Conservation (phyloP, 53 echinoderm and acorn worm genomes). For the Patiria pectinifera region DNA sequence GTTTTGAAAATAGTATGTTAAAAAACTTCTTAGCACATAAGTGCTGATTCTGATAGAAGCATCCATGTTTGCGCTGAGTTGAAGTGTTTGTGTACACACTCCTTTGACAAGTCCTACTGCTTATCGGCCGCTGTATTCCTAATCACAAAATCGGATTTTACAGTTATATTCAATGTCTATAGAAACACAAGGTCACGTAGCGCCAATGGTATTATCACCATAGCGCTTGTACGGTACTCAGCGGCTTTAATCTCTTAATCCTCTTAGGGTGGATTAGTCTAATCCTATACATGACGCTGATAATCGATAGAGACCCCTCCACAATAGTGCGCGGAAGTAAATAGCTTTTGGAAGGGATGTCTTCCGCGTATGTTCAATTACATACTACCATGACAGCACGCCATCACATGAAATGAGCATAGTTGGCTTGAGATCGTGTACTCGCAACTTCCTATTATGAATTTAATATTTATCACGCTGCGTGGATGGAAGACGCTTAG, state of each 20-base stretch:
- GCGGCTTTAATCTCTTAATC: conserved; percentile 10
- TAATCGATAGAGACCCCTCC: not conserved
- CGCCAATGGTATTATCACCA: not conserved
- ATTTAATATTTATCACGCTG: too few species aligned
- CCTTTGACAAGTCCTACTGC: not conserved
- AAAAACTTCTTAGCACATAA: not conserved
- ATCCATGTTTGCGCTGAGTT: not conserved
- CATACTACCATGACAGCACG: too few species aligned
- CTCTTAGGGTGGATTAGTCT: conserved; percentile 4
- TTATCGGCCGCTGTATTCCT: not conserved
- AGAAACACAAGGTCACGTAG: not conserved
- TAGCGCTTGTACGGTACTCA: not conserved
- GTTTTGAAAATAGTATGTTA: too few species aligned
- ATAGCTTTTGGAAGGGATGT: too few species aligned
- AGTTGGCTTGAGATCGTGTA: too few species aligned
- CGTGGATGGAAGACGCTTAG: too few species aligned
- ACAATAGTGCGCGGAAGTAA: too few species aligned
- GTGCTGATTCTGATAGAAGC: not conserved
- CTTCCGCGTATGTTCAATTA: too few species aligned
- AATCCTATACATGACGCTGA: not conserved
- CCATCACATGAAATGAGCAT: too few species aligned
- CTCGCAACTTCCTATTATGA: too few species aligned
- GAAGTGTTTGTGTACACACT: not conserved
- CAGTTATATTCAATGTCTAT: conserved; percentile 33
- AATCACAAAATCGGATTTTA: conserved; percentile 33